These are phyloP conservation scores for Sclerurus mexicanus DNA, from an alignment of 2,113 vertebrate genomes.

Conservation along the genomic window DNA sequence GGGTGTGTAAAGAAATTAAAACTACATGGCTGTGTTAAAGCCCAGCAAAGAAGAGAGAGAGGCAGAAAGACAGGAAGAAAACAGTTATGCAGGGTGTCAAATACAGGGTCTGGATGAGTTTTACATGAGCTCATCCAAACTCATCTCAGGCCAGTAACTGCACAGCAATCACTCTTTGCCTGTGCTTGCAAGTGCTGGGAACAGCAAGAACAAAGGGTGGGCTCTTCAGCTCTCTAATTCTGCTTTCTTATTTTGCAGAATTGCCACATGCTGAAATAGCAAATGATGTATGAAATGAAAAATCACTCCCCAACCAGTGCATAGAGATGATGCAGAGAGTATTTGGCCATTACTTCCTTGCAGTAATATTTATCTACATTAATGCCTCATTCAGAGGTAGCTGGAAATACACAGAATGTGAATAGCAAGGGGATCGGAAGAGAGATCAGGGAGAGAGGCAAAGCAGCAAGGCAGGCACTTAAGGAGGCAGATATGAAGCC, in stretches of 20 bases:
- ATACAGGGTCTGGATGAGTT: neutral
- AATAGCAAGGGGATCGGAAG: neutral
- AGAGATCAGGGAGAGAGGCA: neutral
- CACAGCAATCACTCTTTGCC: neutral
- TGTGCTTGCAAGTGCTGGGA: neutral
- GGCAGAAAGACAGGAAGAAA: neutral
- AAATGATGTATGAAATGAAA: conserved; percentile 69
- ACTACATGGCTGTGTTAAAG: neutral
- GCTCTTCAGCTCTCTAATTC: conserved; percentile 20
- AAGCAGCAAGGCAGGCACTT: neutral
- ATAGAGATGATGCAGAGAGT: conserved; percentile 44
- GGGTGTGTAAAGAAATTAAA: neutral
- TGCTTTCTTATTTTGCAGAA: conserved; percentile 48
- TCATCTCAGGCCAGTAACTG: neutral
- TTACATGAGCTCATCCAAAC: neutral
- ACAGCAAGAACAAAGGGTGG: neutral
- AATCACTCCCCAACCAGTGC: conserved; percentile 41
- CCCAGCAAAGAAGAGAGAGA: neutral
- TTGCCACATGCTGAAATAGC: conserved; percentile 52
- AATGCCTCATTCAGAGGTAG: conserved; percentile 32
- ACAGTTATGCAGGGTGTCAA: neutral
- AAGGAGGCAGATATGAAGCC: neutral
- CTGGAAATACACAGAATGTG: conserved; percentile 25
- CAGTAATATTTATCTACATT: conserved; percentile 62
- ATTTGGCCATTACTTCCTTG: conserved; percentile 37